These are phyloP conservation scores for Diorhabda sublineata DNA, from an alignment of 1,140 invertebrate species.

Conservation along the genomic window DNA sequence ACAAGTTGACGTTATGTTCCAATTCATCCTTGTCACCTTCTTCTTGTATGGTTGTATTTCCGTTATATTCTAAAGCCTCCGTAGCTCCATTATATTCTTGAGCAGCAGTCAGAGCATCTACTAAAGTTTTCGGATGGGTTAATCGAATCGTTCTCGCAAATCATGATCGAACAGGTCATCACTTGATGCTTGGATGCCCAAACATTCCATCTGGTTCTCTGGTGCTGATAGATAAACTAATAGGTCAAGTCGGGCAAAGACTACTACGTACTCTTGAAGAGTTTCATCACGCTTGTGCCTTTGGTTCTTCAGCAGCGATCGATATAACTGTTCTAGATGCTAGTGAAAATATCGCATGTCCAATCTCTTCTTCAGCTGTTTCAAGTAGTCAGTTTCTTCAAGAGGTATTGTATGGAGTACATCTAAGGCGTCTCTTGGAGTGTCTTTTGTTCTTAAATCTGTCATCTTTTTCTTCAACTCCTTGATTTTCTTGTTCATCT, in stretches of 20 bases:
- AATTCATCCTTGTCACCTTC: background rate
- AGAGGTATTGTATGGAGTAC: no score
- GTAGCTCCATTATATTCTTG: background rate
- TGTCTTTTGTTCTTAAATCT: no score
- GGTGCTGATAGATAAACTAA: background rate
- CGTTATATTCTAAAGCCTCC: background rate
- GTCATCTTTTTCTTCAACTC: no score
- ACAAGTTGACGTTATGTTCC: background rate
- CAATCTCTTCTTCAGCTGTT: no score
- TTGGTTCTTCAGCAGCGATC: background rate
- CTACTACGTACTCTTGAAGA: background rate
- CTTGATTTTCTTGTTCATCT: no score
- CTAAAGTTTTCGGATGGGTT: background rate
- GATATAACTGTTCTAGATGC: background rate
- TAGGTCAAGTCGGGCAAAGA: background rate
- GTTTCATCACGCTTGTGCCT: background rate
- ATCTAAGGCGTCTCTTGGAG: no score
- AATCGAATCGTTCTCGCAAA: background rate
- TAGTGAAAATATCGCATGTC: background rate
- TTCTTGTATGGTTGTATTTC: background rate
- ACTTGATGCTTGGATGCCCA: no score
- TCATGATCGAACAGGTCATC: background rate
- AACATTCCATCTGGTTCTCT: no score
- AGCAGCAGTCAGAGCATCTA: background rate
- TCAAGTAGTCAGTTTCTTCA: no score